Evolutionary conservation across 2,888 invertebrate species (phyloP), one percentile per base, ranked within the genome.

Genomic region (Ecdyonurus torrentis): DNA sequence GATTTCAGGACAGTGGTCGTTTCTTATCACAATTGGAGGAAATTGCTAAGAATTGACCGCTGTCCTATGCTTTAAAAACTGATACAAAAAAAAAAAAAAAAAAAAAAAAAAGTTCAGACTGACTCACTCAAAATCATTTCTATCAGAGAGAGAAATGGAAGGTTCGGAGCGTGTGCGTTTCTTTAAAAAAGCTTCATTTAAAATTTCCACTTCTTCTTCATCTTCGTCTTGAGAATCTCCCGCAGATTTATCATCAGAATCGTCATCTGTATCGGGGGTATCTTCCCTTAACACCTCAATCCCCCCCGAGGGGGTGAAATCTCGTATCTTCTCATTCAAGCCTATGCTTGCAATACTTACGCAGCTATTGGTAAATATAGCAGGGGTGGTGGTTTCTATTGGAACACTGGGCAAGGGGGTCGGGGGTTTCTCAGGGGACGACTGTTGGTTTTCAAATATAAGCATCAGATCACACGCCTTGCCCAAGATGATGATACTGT

Each of bases 401-500:
- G 63, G 61, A 50, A 62, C 18, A 52, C 53, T 2, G 55, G 59
- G 19, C 3, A 18, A 64, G 52, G n/a, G 61, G n/a, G 1, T 55
- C 22, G 23, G 63, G 63, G 3, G 76, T 69, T 82, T 81, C 23
- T 78, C 79, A 18, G 78, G 67, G 0, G 37, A 37, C 64, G 37
- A 5, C 15, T 37, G 37, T 37, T 37, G 37, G 15, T 15, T 37
- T 37, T 37, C 37, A 22, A 55, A 55, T 5, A 7, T 20, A 37
- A 59, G 50, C 70, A 97, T 95, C 66, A 94, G 78, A 70, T 89
- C 86, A 70, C 92, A 92, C 0, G 96, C 95, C 73, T 87, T 87
- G 2, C 96, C 96, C 66, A 98, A 79, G 61, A 97, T 87, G 23
- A 95, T 81, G 61, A 98, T 84, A 65, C 92, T 94, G 68, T 90